Conservation (phyloP, 1,140 invertebrate genomes). For the Cotesia vestalis region DNA sequence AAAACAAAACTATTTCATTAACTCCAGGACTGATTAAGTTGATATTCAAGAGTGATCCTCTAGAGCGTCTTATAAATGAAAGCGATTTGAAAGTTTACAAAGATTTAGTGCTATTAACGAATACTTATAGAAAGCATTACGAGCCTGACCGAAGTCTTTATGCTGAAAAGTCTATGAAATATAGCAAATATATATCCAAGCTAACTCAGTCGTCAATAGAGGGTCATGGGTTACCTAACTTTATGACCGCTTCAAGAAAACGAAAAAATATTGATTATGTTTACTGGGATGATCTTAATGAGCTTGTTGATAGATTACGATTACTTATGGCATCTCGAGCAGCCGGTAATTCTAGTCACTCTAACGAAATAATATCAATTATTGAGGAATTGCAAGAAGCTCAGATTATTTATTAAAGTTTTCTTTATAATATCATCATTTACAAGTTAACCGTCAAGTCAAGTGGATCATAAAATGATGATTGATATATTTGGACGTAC, state of each 20-base stretch:
- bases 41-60: too few species aligned
- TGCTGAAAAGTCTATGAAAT: background rate
- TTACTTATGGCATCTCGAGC: conserved; percentile 14
- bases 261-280: conserved; percentile 6
- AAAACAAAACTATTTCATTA: too few species aligned
- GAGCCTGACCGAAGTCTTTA: background rate
- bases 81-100: conserved; percentile 9
- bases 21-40: too few species aligned
- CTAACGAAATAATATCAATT: conserved; percentile 23
- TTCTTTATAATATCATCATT: too few species aligned
- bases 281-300: conserved; percentile 22
- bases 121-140: conserved; percentile 23
- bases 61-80: too few species aligned
- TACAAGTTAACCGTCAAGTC: too few species aligned
- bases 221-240: background rate
- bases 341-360: conserved; percentile 11
- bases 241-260: background rate
- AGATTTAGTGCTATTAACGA: background rate
- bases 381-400: conserved; percentile 23
- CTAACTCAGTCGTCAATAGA: too few species aligned
- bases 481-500: too few species aligned
- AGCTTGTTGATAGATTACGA: conserved; percentile 12
- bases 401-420: too few species aligned
- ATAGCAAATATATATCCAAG: background rate
- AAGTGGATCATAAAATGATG: too few species aligned